Percentiles rank a stretch among this genome's conserved stretches.
These are phyloP conservation scores for Leptodactylus fallax DNA, from an alignment of 2,797 vertebrate genomes.

Conservation along the genomic window DNA sequence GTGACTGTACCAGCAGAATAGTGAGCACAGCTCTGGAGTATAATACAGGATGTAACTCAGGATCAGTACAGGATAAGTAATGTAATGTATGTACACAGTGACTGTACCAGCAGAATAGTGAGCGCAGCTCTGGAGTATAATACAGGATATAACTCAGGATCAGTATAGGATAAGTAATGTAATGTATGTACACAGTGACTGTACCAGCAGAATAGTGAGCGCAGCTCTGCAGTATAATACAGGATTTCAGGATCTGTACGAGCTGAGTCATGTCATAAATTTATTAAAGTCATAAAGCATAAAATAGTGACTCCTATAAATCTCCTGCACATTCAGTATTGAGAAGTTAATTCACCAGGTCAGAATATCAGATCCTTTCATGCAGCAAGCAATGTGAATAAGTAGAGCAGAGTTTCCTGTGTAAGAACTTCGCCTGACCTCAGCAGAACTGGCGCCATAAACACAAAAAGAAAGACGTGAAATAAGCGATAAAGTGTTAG, in stretches of 20 bases:
- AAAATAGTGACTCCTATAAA: neutral
- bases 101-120: no score
- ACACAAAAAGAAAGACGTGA: slow-evolving; percentile 24
- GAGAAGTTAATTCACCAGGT: neutral
- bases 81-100: no score
- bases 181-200: no score
- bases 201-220: no score
- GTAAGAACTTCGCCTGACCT: slow-evolving; percentile 36
- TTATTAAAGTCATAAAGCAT: neutral
- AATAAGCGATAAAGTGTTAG: slow-evolving; percentile 29
- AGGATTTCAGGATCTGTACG: neutral
- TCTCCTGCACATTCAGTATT: neutral
- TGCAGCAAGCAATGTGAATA: neutral
- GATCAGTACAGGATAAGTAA: no score
- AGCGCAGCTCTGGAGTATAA: no score
- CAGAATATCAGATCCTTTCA: neutral
- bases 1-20: no score
- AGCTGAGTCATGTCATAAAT: neutral
- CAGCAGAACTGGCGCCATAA: slow-evolving; percentile 19
- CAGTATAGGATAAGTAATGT: no score
- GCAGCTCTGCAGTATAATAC: no score
- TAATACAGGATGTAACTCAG: no score
- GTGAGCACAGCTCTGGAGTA: no score
- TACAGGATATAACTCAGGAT: no score
- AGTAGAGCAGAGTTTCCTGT: neutral